These are phyloP conservation scores for Hybos culiciformis DNA, from an alignment of 2,888 invertebrate genomes.

Conservation along the genomic window DNA sequence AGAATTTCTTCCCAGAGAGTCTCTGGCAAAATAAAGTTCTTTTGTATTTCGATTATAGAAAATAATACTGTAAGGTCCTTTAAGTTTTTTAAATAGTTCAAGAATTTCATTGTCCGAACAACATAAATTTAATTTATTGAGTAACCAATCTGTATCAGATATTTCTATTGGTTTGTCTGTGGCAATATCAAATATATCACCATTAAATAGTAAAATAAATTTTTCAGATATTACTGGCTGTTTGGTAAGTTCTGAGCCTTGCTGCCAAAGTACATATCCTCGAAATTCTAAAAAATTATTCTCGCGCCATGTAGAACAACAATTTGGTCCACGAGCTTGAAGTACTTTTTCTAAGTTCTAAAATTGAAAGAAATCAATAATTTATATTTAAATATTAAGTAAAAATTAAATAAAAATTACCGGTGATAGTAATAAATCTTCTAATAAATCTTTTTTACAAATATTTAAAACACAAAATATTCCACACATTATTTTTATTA, in stretches of 20 bases:
- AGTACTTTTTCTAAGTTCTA: background rate
- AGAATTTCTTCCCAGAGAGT: constrained; percentile 74
- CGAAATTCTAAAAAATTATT: constrained; percentile 17
- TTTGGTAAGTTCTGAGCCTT: constrained; percentile 46
- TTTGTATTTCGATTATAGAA: constrained; percentile 48
- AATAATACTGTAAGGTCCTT: constrained; percentile 77
- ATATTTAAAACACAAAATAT: background rate
- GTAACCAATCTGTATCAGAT: constrained; percentile 43
- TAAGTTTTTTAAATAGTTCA: constrained; percentile 41
- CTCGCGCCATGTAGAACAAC: background rate
- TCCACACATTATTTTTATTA: no score
- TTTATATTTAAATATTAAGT: background rate
- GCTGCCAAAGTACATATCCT: constrained; percentile 69
- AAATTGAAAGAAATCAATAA: background rate
- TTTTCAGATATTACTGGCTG: constrained; percentile 55
- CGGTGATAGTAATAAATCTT: no score
- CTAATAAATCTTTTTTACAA: no score
- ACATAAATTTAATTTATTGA: constrained; percentile 29
- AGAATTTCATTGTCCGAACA: constrained; percentile 22
- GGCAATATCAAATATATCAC: constrained; percentile 74
- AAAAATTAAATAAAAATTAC: no score
- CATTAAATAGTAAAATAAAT: constrained; percentile 71
- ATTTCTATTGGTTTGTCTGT: constrained; percentile 28
- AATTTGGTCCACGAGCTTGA: background rate
- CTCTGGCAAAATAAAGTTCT: constrained; percentile 67